Percentiles rank a stretch among this genome's conserved stretches.
These are phyloP conservation scores for Chironex yamaguchii DNA, from an alignment of 30 jellyfish, hydroid and myxozoan species.

Conservation along the genomic window DNA sequence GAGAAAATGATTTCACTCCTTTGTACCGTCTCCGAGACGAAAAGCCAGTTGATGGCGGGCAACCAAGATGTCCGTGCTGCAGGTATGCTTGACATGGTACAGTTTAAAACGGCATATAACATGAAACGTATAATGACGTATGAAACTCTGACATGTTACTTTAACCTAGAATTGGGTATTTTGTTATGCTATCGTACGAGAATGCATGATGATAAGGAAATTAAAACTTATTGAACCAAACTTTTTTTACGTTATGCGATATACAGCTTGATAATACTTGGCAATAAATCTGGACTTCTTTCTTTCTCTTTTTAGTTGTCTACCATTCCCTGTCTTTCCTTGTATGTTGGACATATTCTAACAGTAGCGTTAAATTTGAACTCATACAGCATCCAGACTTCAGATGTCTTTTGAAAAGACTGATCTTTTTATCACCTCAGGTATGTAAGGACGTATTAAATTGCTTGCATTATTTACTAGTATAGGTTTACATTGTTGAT, in stretches of 20 bases:
- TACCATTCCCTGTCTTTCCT: conserved; percentile 91
- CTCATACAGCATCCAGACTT: conserved; percentile 76
- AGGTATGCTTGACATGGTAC: conserved; percentile 82
- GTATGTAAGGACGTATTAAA: too few relatives aligned
- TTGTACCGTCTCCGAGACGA: conserved; percentile 82
- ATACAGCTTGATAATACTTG: not conserved
- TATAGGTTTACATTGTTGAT: too few relatives aligned
- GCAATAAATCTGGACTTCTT: not conserved
- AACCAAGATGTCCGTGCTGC: conserved; percentile 98
- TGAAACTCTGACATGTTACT: too few relatives aligned
- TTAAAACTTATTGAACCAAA: not conserved
- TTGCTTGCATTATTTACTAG: too few relatives aligned
- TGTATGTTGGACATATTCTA: conserved; percentile 90
- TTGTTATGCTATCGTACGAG: too few relatives aligned
- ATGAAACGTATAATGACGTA: too few relatives aligned
- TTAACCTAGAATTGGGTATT: too few relatives aligned
- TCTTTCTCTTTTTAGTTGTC: conserved; percentile 74
- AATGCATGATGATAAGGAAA: not conserved
- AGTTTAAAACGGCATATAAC: too few relatives aligned
- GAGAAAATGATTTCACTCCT: conserved; percentile 70
- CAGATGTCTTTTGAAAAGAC: conserved; percentile 59
- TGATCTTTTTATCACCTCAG: conserved; percentile 90
- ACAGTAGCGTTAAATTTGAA: conserved; percentile 58
- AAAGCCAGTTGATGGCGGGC: conserved; percentile 73
- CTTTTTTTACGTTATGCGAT: not conserved